Evolutionary conservation across 92 coral and sea anemone species (phyloP).

Genomic region (Bergia sp.): DNA sequence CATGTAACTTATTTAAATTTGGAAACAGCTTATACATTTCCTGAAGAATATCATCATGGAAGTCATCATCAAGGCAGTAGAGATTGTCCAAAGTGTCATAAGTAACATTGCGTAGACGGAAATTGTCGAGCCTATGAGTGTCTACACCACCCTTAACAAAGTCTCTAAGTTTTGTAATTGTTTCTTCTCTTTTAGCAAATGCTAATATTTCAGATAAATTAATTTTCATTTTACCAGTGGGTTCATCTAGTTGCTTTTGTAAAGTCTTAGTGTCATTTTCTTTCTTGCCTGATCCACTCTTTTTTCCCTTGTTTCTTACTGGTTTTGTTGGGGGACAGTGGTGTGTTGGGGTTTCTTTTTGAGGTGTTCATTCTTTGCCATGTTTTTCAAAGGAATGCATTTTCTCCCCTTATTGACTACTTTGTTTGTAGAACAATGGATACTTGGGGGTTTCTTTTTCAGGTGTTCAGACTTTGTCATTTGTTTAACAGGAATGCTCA

Average conservation of each 20-base stretch:
- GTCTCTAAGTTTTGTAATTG: no score
- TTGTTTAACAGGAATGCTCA: background rate
- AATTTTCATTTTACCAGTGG: background rate
- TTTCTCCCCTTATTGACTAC: background rate
- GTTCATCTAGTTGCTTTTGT: background rate
- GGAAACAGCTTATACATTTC: conserved; percentile 25
- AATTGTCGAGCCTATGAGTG: background rate
- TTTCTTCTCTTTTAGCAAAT: background rate
- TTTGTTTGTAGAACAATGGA: background rate
- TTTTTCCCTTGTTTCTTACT: background rate
- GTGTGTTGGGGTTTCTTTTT: background rate
- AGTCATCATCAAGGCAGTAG: conserved; percentile 22
- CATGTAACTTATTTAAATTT: background rate
- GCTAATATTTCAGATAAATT: background rate
- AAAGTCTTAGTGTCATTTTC: background rate
- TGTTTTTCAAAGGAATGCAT: background rate
- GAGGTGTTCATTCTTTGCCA: background rate
- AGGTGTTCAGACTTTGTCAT: background rate
- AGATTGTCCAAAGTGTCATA: conserved; percentile 18
- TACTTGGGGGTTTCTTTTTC: background rate
- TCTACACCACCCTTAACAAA: background rate
- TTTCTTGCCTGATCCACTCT: background rate
- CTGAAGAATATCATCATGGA: conserved; percentile 20
- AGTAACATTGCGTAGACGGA: background rate
- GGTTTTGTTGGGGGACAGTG: background rate